Percentiles rank a stretch among this genome's conserved stretches.
These are phyloP conservation scores for Paradoxurus hermaphroditus DNA, from an alignment of 2,113 vertebrate genomes.

Conservation along the genomic window DNA sequence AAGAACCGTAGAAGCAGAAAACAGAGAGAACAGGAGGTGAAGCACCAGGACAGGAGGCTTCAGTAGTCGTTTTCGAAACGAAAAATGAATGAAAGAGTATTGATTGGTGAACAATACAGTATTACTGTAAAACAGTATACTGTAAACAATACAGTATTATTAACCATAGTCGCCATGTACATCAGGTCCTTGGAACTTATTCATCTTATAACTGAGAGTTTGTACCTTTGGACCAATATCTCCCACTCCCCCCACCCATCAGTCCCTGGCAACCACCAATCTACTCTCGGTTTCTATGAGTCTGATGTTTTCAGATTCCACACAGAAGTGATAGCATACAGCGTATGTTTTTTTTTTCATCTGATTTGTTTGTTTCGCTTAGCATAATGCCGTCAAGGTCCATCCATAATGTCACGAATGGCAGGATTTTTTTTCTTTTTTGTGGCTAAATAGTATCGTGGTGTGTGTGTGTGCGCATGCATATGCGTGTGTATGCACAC, in stretches of 20 bases:
- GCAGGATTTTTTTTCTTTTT: neutral
- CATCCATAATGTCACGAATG: neutral
- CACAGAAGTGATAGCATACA: neutral
- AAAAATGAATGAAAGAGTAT: neutral
- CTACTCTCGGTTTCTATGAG: neutral
- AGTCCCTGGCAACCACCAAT: neutral
- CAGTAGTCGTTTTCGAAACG: neutral
- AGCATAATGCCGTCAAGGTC: neutral
- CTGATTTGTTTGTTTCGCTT: neutral
- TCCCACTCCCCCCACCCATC: neutral
- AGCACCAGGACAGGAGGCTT: neutral
- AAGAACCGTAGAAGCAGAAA: neutral
- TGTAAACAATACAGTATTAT: neutral
- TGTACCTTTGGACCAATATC: neutral
- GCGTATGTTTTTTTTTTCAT: neutral
- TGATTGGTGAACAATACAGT: neutral
- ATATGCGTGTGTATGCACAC: neutral
- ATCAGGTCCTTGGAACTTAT: neutral
- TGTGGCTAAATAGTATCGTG: neutral
- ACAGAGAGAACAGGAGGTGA: neutral
- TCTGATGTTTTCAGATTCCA: neutral
- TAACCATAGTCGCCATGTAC: too few relatives aligned
- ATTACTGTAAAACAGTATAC: neutral
- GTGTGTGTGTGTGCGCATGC: neutral
- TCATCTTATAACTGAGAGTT: too few relatives aligned